These are phyloP conservation scores for Heteropelma amictum DNA, from an alignment of 2,888 invertebrate genomes.

Conservation along the genomic window DNA sequence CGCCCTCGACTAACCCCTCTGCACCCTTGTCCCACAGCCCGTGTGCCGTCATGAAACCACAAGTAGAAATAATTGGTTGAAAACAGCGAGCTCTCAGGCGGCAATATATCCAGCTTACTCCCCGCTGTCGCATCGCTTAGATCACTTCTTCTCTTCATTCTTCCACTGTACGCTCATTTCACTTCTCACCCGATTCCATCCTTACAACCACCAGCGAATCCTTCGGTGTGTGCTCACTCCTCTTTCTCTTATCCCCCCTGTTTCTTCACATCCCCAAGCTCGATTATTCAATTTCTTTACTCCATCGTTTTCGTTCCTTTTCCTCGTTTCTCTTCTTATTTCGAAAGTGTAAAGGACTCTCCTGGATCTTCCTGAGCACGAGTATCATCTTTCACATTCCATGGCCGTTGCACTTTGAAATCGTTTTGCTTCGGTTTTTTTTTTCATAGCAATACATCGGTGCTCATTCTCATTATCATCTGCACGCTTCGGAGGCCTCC, in stretches of 20 bases:
- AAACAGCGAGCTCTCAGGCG: constrained; percentile 75
- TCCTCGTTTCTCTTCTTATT: constrained; percentile 9
- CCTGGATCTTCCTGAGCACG: constrained; percentile 15
- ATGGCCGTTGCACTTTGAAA: constrained; percentile 19
- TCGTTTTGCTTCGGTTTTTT: constrained; percentile 17
- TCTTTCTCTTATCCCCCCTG: constrained; percentile 15
- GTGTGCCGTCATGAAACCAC: constrained; percentile 81
- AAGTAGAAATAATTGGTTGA: constrained; percentile 78
- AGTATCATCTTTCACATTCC: constrained; percentile 28
- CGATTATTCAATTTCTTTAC: constrained; percentile 45
- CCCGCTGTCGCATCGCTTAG: constrained; percentile 77
- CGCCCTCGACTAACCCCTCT: constrained; percentile 76
- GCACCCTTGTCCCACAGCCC: constrained; percentile 62
- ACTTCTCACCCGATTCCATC: constrained; percentile 58
- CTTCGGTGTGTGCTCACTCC: constrained; percentile 28
- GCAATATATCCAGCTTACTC: constrained; percentile 78
- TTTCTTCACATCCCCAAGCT: constrained; percentile 37
- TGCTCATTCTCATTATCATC: constrained; percentile 53
- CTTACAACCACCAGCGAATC: constrained; percentile 13
- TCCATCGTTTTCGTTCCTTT: constrained; percentile 46
- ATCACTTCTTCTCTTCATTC: constrained; percentile 76
- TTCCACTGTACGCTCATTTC: constrained; percentile 60
- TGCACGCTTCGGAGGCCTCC: constrained; percentile 17
- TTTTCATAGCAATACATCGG: constrained; percentile 15
- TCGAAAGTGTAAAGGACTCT: constrained; percentile 14